Conservation (phyloP, 2,888 invertebrate species). For the Dione juno region DNA sequence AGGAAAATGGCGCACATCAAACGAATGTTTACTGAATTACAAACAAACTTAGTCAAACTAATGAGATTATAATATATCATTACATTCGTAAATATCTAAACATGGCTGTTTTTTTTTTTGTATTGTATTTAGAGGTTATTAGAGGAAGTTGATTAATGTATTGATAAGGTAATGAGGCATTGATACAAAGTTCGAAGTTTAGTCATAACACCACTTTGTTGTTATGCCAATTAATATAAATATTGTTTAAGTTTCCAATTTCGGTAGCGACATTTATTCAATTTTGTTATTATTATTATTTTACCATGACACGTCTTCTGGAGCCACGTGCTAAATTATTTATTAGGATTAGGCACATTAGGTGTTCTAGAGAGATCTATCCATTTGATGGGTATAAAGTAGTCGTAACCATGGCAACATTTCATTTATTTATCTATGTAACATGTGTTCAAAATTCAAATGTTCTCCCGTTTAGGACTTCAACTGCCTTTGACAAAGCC, state of each 20-base stretch:
- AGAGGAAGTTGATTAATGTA: background rate
- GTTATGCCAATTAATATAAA: background rate
- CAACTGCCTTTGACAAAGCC: background rate
- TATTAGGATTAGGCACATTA: too few species aligned
- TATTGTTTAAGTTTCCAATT: too few species aligned
- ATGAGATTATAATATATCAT: constrained; percentile 23
- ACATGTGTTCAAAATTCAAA: too few species aligned
- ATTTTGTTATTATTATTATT: too few species aligned
- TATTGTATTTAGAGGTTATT: background rate
- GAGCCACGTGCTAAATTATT: too few species aligned
- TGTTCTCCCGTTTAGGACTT: too few species aligned
- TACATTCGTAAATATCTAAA: background rate
- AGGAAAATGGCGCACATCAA: constrained; percentile 59
- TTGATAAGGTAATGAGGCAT: constrained; percentile 11
- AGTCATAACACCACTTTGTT: background rate
- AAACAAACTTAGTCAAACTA: constrained; percentile 26
- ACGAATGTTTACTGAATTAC: constrained; percentile 39
- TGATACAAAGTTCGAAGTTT: background rate
- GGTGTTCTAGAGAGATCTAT: too few species aligned
- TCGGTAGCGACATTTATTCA: too few species aligned
- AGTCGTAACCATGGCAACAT: too few species aligned
- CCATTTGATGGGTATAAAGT: too few species aligned
- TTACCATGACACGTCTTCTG: too few species aligned
- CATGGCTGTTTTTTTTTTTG: background rate
- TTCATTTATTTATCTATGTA: too few species aligned